These are phyloP conservation scores for Gallinago undulata DNA, from an alignment of 2,113 vertebrate species.

Conservation along the genomic window DNA sequence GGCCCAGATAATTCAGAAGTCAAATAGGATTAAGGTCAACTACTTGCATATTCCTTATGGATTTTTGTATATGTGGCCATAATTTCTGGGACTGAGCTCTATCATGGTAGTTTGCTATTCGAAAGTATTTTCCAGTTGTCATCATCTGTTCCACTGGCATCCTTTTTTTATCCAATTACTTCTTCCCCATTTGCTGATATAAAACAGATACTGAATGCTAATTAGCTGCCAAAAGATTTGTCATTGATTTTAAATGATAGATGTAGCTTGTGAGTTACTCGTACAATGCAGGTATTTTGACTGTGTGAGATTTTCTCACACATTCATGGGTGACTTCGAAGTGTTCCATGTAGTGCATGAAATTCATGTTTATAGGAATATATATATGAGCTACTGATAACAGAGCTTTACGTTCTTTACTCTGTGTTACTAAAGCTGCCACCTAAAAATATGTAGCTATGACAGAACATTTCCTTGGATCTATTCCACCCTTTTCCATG, in stretches of 20 bases:
- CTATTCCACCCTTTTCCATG: neutral
- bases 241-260: neutral
- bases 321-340: neutral
- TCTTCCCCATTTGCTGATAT: neutral
- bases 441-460: neutral
- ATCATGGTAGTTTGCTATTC: neutral
- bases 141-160: neutral
- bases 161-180: neutral
- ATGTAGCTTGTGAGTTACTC: neutral
- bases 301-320: neutral
- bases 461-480: neutral
- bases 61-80: neutral
- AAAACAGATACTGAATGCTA: neutral
- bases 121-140: neutral
- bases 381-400: neutral
- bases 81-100: fast-evolving
- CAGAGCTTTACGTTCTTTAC: neutral
- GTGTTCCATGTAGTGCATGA: neutral
- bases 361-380: neutral
- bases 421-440: neutral
- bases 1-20: neutral
- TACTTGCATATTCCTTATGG: neutral
- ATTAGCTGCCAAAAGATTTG: neutral
- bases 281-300: neutral
- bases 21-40: neutral